Conservation (phyloP, 2,797 vertebrate species). For the Arremon aurantiirostris region DNA sequence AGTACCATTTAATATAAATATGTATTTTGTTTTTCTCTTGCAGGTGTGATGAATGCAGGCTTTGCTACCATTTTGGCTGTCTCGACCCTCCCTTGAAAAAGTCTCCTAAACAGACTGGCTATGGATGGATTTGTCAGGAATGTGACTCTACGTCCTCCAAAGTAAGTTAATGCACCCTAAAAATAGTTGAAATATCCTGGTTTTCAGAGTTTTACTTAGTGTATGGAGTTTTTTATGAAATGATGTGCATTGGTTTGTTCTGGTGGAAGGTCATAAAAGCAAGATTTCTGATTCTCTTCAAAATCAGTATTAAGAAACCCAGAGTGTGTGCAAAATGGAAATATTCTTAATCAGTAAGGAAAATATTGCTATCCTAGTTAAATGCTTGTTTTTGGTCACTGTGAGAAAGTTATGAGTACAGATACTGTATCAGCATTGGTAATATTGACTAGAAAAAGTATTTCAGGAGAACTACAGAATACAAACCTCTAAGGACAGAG, state of each 20-base stretch:
- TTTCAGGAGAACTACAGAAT: background rate
- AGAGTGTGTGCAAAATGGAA: background rate
- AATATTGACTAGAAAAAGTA: background rate
- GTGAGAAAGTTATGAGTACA: background rate
- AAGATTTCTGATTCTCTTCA: background rate
- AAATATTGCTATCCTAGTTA: background rate
- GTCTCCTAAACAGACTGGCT: constrained; percentile 97
- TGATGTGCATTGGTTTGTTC: background rate
- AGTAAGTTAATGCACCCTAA: constrained; percentile 76
- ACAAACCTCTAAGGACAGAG: background rate
- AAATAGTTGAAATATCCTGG: background rate
- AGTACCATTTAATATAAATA: background rate
- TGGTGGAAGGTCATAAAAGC: background rate
- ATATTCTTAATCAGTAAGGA: background rate
- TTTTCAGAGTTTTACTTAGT: background rate
- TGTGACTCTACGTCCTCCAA: constrained; percentile 96
- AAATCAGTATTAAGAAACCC: background rate
- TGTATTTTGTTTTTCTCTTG: constrained; percentile 17
- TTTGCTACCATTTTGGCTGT: constrained; percentile 98
- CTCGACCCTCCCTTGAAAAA: constrained; percentile 99
- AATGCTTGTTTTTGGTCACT: background rate
- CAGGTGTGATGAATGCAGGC: constrained; percentile 95
- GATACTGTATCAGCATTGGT: background rate
- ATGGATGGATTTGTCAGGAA: constrained; percentile 98
- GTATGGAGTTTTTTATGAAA: background rate